phyloP scores from a whole-genome alignment of 2,888 invertebrate genomes.

The Troides aeacus region DNA sequence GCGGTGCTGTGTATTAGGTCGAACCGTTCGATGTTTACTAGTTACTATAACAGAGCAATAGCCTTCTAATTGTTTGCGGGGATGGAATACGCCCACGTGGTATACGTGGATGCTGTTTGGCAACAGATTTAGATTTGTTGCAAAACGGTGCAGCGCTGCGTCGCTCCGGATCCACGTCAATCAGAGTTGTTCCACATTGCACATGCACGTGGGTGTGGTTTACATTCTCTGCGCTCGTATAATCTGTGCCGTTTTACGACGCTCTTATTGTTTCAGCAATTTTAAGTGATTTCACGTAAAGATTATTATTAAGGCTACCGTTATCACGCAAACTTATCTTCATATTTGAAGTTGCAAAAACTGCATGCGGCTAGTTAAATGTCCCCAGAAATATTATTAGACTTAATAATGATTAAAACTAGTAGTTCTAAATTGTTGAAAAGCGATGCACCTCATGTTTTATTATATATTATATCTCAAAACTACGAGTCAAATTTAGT shows the following conservation, averaged over 20 bases:
- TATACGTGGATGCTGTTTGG: conserved; percentile 24
- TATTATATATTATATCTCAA: too few relatives aligned
- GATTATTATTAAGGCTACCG: conserved; percentile 17
- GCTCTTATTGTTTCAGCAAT: conserved; percentile 14
- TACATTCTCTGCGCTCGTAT: conserved; percentile 7
- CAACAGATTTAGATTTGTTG: conserved; percentile 26
- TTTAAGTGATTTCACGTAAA: conserved; percentile 19
- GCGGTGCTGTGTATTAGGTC: conserved; percentile 29
- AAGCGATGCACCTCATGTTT: too few relatives aligned
- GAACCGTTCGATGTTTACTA: conserved; percentile 36
- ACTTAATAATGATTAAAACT: too few relatives aligned
- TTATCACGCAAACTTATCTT: conserved; percentile 9
- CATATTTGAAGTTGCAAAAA: not conserved
- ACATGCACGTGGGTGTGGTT: conserved; percentile 26
- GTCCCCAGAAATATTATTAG: not conserved
- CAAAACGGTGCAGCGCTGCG: conserved; percentile 26
- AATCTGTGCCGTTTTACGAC: conserved; percentile 16
- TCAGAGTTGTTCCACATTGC: conserved; percentile 25
- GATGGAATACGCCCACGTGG: conserved; percentile 48
- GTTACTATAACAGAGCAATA: conserved; percentile 53
- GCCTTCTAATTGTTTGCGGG: conserved; percentile 64
- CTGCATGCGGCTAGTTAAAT: not conserved
- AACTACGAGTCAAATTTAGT: too few relatives aligned
- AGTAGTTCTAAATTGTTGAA: too few relatives aligned
- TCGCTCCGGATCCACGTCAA: conserved; percentile 24